Evolutionary conservation across 1,140 invertebrate genomes (phyloP), one percentile per base, ranked within the genome.

Genomic region (Aphidius gifuensis): DNA sequence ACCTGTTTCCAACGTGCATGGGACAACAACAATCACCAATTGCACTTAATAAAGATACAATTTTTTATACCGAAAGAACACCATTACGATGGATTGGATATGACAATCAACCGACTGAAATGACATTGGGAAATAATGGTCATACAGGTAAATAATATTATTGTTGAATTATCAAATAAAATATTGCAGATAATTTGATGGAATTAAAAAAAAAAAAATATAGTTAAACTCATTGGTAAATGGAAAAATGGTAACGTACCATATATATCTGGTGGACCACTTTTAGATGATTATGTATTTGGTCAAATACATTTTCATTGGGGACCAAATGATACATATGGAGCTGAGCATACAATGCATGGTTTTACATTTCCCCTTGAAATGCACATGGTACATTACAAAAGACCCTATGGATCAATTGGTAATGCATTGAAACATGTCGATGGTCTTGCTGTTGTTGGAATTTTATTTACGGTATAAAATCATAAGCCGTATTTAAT

Each of bases 281-380:
- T 91, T 8, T 74, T 84, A 0, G 84, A 84, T 0, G 82, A 83
- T 42, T 95, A 92, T 71, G 74, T 85, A 48, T 90, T 94, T 66
- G 82, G 82, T 11, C 92, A 94, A 69, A 80, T 93, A 66, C 92
- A 94, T 76, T 88, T 88, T 65, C 87, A 88, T 70, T 88, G 87
- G 87, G 92, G 92, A 2, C 82, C 85, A 23, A 87, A 90, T 60
- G 11, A 55, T 40, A n/a, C 39, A 11, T 82, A 86, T 42, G 93
- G 93, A 43, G 93, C 91, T 11, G 93, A 96, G 79, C 93, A 94
- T 78, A 84, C 84, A 49, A 87, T 96, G 32, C 88, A 92, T 64
- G 84, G 85, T 56, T 40, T 63, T 46, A 70, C 60, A 64, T 78
- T 70, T 64, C 66, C 76, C 7, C 63, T 72, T 60, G 77, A 79